Evolutionary conservation across 2,113 vertebrate genomes (phyloP), one percentile per base, ranked within the genome.

Genomic region (Haplochromis burtoni): DNA sequence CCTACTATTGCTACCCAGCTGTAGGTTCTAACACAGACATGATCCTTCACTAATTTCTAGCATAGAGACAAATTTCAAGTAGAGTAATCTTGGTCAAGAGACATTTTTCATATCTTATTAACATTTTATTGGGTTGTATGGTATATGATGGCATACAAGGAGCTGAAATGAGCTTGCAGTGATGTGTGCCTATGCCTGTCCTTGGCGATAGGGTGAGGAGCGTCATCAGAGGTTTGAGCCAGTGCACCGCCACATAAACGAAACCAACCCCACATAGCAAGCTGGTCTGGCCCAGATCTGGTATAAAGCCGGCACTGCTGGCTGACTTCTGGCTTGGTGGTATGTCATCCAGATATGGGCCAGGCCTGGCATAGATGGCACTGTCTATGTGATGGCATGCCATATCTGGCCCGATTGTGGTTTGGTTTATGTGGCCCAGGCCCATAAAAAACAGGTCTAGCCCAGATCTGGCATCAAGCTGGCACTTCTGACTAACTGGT

Each of bases 321-420:
- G 2, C 11, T 55, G 12, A 26, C 12, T 14, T 55, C 54, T 55
- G 54, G 54, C 21, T 1, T 55, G 54, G 53, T 55, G 54, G 49
- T 51, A 51, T 53, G 49, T n/a, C 19, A 51, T 10, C 49, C 49
- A n/a, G 1, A n/a, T 51, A 5, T 51, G 49, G 17, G 49, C 8
- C 17, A 51, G 49, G 49, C 9, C 17, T 49, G 8, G 10, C 3
- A 6, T 11, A 4, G 19, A 4, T 53, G 49, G 8, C 47, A 3
- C 47, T 49, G 47, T 49, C 8, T 51, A 51, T n/a, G 19, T 51
- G 0, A n/a, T 51, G 49, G 17, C 3, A 51, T 51, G 49, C 49
- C 49, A 51, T 1, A 51, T 10, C 49, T n/a, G 47, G 49, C 8
- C 49, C 0, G 0, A 51, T 51, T 51, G 2, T n/a, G 4, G 49